These are phyloP conservation scores for Acarapis woodi DNA, from an alignment of 1,140 invertebrate genomes.

Conservation along the genomic window DNA sequence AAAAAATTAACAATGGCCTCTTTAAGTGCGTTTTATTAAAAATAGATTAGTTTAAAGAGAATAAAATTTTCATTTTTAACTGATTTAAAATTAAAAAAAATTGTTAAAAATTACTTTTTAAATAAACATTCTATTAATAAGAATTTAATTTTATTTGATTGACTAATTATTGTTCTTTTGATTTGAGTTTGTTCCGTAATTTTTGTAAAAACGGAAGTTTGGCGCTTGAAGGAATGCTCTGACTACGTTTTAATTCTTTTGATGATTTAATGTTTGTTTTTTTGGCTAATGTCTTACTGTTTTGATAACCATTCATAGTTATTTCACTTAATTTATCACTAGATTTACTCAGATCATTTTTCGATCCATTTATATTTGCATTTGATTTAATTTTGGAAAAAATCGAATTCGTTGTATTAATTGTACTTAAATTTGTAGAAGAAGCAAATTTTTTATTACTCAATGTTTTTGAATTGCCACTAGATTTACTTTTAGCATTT, in stretches of 20 bases:
- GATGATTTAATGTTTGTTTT: not conserved
- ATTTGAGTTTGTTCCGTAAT: constrained; percentile 6
- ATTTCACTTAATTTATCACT: not conserved
- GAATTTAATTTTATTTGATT: too few species aligned
- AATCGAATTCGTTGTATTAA: constrained; percentile 3
- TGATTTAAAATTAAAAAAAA: too few species aligned
- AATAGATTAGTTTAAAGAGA: not conserved
- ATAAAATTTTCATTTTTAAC: not conserved
- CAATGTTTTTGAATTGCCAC: too few species aligned
- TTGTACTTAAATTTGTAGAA: too few species aligned
- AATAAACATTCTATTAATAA: too few species aligned
- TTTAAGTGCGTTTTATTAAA: too few species aligned
- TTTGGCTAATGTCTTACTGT: too few species aligned
- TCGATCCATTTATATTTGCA: not conserved
- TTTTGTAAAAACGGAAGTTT: constrained; percentile 9
- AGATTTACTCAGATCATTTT: not conserved
- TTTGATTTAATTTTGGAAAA: not conserved
- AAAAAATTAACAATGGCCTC: too few species aligned
- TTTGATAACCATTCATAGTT: too few species aligned
- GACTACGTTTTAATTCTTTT: constrained; percentile 5
- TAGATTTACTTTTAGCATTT: constrained; percentile 2
- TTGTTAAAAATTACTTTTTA: too few species aligned
- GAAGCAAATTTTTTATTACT: too few species aligned
- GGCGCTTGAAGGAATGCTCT: constrained; percentile 8
- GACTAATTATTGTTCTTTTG: constrained; percentile 2